Evolutionary conservation across 2,797 vertebrate genomes (phyloP), one percentile per base, ranked within the genome.

Genomic region (Babyrousa celebensis): DNA sequence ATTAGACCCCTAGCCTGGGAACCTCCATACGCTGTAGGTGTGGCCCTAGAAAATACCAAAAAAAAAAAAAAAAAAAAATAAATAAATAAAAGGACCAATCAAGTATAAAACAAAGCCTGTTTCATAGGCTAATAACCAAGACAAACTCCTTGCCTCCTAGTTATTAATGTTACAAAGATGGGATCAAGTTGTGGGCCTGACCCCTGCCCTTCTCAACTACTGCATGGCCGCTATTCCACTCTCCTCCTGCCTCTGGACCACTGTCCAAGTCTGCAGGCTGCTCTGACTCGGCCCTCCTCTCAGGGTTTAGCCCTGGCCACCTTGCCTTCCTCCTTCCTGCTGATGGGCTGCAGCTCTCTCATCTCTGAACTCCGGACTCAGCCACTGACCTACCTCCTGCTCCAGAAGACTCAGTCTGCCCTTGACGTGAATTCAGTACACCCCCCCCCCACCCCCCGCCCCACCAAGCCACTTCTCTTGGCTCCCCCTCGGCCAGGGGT

Each of bases 91-190:
- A 79, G 83, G 89, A 83, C 18, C 9, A 68, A 32, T 58, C 40
- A 84, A 29, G 86, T 60, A 67, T 12, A 87, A 90, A 62, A 58
- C 32, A 27, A 85, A 86, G 36, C 62, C 56, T 60, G 48, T 68
- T 67, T 84, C 36, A 63, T 68, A 91, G 54, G 23, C 29, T 63
- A 10, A 63, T 23, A 52, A 91, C 17, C 54, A 52, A 80, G 65
- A 36, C 1, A 0, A 32, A 70, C 20, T 32, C 15, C 23, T 72
- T 54, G 58, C 2, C 62, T 56, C 12, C 20, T 23, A 27, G 56
- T 68, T 27, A 62, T 52, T 74, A 43, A 54, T 23, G 25, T 52
- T 79, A 43, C 27, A 25, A 79, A 75, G 63, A 77, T 1, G 29
- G 27, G 12, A 11, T 6, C 23, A 52, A 43, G 48, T 43, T 0